Evolutionary conservation across 2,797 vertebrate genomes (phyloP).

Genomic region (Benthosema pterotum): DNA sequence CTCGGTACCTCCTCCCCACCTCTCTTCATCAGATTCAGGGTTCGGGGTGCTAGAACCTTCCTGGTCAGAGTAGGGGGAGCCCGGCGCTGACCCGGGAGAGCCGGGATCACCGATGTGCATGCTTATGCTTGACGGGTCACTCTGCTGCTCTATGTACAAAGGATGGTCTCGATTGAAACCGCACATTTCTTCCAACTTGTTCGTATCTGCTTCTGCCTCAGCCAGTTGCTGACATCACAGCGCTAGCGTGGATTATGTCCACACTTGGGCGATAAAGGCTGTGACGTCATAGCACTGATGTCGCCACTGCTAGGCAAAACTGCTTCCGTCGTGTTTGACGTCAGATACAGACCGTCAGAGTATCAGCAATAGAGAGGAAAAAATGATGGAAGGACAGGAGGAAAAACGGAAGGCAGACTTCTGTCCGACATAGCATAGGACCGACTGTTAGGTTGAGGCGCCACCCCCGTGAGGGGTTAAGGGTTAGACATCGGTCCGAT

Average conservation of each 20-base stretch:
- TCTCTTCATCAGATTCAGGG: conserved; percentile 93
- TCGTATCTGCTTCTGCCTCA: conserved; percentile 92
- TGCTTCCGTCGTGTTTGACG: too few relatives aligned
- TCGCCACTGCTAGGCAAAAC: too few relatives aligned
- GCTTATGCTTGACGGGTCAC: conserved; percentile 81
- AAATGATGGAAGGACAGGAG: too few relatives aligned
- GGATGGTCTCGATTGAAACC: conserved; percentile 91
- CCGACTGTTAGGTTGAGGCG: too few relatives aligned
- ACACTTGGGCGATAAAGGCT: too few relatives aligned
- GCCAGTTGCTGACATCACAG: background rate
- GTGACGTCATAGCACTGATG: too few relatives aligned
- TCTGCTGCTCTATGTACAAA: conserved; percentile 90
- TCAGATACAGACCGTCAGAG: too few relatives aligned
- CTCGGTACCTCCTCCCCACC: conserved; percentile 88
- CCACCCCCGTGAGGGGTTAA: too few relatives aligned
- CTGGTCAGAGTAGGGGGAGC: conserved; percentile 86
- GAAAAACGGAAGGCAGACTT: too few relatives aligned
- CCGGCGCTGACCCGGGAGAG: conserved; percentile 75
- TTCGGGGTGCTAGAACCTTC: conserved; percentile 88
- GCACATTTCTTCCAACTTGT: conserved; percentile 91
- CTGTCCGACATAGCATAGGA: too few relatives aligned
- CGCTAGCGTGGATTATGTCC: conserved; percentile 15
- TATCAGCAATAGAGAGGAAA: too few relatives aligned
- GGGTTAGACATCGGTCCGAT: too few relatives aligned
- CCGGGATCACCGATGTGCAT: conserved; percentile 61